A percentile compares a stretch with the other conserved stretches of the same genome.
Conservation (phyloP, 2,888 invertebrate genomes). For the Ferrisia virgata region DNA sequence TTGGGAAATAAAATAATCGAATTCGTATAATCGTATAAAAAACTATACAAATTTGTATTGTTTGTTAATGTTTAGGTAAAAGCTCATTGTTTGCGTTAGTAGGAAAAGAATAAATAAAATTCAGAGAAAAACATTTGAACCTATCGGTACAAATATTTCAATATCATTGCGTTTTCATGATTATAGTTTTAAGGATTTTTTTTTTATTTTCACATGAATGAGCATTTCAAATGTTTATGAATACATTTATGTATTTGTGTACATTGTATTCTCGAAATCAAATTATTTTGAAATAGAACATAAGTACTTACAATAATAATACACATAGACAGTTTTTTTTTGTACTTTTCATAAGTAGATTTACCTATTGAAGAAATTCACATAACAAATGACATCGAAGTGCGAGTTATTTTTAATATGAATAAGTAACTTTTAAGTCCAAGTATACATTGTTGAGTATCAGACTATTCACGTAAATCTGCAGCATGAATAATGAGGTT, state of each 20-base stretch:
- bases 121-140: background rate
- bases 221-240: background rate
- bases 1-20: background rate
- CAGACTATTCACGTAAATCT: background rate
- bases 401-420: background rate
- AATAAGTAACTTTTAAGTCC: too few relatives aligned
- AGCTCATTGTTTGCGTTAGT: conserved; percentile 21
- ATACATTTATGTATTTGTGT: background rate
- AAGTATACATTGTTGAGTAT: background rate
- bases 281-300: background rate
- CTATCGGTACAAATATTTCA: background rate
- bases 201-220: background rate
- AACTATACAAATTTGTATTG: conserved; percentile 23
- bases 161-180: background rate
- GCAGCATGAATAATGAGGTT: background rate
- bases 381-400: background rate
- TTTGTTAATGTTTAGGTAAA: conserved; percentile 19
- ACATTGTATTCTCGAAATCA: background rate
- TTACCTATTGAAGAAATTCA: background rate
- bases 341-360: background rate
- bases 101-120: conserved; percentile 4
- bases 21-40: conserved; percentile 21
- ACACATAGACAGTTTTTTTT: background rate
- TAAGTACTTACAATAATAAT: background rate
- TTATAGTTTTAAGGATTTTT: background rate